phyloP scores from a whole-genome alignment of 2,797 vertebrate species.

The Hypotaenidia philippensis region DNA sequence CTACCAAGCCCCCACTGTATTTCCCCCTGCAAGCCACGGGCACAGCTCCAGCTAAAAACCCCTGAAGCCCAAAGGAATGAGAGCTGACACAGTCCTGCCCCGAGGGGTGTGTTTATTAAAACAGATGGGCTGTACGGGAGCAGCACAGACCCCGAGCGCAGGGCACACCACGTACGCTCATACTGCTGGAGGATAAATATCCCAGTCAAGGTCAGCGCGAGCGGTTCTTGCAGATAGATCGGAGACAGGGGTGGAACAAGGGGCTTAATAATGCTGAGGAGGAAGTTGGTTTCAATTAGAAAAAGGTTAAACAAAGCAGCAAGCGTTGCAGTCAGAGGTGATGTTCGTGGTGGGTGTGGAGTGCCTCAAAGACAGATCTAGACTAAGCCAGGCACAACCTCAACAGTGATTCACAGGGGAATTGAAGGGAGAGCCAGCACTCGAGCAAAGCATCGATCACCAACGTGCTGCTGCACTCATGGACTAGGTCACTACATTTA shows the following conservation, averaged over 20 bases:
- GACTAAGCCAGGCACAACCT: neutral
- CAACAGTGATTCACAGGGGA: neutral
- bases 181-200: neutral
- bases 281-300: neutral
- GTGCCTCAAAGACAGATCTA: neutral
- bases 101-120: neutral
- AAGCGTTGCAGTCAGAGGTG: neutral
- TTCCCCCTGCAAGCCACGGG: accelerated
- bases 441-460: neutral
- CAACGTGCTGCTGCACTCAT: neutral
- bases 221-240: neutral
- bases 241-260: neutral
- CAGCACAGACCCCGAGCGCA: neutral
- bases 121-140: neutral
- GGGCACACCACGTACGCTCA: neutral
- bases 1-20: neutral
- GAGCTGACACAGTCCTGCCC: neutral
- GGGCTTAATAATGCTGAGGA: neutral
- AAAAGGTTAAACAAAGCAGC: neutral
- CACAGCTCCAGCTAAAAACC: no score
- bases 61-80: neutral
- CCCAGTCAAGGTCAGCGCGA: neutral
- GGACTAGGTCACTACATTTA: neutral
- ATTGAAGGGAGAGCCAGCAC: neutral
- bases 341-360: neutral